These are phyloP conservation scores for Drosophila fungiperda DNA, from an alignment of 2,888 invertebrate genomes.

Conservation along the genomic window DNA sequence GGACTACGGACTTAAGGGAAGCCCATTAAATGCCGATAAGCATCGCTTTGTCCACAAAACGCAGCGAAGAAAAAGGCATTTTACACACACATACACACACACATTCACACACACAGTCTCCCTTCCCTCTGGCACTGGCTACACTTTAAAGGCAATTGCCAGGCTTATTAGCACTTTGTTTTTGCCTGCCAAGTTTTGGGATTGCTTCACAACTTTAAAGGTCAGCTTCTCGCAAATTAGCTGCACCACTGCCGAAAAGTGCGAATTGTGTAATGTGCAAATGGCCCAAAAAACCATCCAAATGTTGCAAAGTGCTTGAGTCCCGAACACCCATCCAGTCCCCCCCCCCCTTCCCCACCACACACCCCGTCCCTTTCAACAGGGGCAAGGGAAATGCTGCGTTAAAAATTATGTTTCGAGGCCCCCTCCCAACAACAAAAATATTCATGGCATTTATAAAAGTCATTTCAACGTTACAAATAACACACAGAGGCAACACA, in stretches of 20 bases:
- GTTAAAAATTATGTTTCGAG: conserved; percentile 73
- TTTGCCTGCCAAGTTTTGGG: conserved; percentile 11
- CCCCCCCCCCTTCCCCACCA: neutral
- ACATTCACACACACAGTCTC: neutral
- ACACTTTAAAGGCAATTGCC: conserved; percentile 56
- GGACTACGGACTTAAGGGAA: conserved; percentile 5
- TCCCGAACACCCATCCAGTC: neutral
- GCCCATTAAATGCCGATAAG: conserved; percentile 72
- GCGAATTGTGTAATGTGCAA: conserved; percentile 62
- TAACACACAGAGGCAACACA: conserved; percentile 4
- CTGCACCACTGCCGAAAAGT: conserved; percentile 46
- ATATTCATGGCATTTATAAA: conserved; percentile 78
- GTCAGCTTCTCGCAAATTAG: conserved; percentile 53
- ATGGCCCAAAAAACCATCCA: conserved; percentile 15
- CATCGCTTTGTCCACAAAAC: conserved; percentile 67
- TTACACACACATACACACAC: conserved; percentile 4
- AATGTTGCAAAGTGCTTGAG: conserved; percentile 44
- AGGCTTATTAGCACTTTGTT: conserved; percentile 68
- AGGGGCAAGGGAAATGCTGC: conserved; percentile 65
- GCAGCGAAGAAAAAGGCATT: conserved; percentile 34
- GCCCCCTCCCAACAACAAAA: conserved; percentile 15
- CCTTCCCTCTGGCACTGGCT: neutral
- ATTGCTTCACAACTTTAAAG: conserved; percentile 49
- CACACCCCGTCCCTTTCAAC: neutral
- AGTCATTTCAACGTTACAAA: conserved; percentile 63